Percentiles rank a stretch among this genome's conserved stretches.
phyloP scores from a whole-genome alignment of 2,888 invertebrate genomes.

The Spisula subtruncata region DNA sequence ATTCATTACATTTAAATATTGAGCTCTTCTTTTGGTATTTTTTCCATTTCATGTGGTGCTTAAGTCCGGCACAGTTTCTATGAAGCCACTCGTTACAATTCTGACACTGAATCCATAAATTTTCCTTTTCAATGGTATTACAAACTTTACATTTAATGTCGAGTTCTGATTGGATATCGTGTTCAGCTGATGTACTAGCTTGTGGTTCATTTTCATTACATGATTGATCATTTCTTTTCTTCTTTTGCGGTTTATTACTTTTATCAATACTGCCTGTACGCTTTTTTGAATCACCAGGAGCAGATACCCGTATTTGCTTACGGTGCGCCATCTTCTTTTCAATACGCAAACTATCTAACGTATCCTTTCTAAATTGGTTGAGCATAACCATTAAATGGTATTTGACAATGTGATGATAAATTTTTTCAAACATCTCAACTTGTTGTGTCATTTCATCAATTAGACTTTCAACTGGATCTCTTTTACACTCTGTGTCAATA shows the following conservation, averaged over 20 bases:
- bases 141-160: conserved; percentile 36
- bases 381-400: conserved; percentile 51
- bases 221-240: too few relatives aligned
- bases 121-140: conserved; percentile 37
- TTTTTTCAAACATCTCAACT: conserved; percentile 13
- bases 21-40: conserved; percentile 24
- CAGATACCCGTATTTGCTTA: conserved; percentile 52
- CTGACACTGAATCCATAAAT: conserved; percentile 57
- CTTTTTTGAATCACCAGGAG: background rate
- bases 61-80: conserved; percentile 41
- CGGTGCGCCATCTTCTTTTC: conserved; percentile 58
- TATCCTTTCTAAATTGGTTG: conserved; percentile 56
- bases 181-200: background rate
- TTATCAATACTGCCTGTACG: background rate
- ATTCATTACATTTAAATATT: too few relatives aligned
- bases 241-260: background rate
- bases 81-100: conserved; percentile 47
- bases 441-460: background rate
- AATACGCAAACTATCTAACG: conserved; percentile 36
- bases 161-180: background rate
- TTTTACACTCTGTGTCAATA: background rate
- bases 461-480: background rate
- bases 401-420: conserved; percentile 49
- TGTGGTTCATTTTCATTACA: background rate
- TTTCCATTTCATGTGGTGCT: conserved; percentile 53